Evolutionary conservation across 1,140 invertebrate species (phyloP).

Genomic region (Caenorhabditis brenneri): DNA sequence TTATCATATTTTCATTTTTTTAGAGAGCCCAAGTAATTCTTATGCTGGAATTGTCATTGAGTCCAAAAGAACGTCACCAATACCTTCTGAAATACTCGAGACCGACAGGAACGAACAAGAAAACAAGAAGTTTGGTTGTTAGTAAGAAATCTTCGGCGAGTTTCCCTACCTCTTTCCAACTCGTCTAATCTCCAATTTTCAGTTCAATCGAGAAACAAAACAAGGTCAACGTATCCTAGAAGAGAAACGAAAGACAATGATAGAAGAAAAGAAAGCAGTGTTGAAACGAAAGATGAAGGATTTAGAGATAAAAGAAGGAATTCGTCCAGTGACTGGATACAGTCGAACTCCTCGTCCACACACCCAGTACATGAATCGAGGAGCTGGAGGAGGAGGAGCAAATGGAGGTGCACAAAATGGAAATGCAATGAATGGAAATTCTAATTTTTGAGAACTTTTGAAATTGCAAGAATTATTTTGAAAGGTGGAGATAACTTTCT

Average conservation of each 20-base stretch:
- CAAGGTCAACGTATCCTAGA: neutral
- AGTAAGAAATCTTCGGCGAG: constrained; percentile 76
- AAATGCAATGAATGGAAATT: neutral
- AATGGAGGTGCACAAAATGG: neutral
- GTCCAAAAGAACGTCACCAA: constrained; percentile 82
- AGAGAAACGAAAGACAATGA: neutral
- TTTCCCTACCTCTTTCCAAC: neutral
- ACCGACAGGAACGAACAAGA: constrained; percentile 85
- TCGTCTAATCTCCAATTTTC: neutral
- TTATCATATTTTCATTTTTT: constrained; percentile 67
- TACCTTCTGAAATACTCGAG: constrained; percentile 90
- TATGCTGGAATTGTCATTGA: constrained; percentile 91
- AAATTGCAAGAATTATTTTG: too few species aligned
- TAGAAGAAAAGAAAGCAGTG: constrained; percentile 24
- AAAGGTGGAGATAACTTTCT: too few species aligned
- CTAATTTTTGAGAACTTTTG: neutral
- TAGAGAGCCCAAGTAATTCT: constrained; percentile 96
- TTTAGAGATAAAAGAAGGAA: constrained; percentile 29
- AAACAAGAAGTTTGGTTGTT: constrained; percentile 81
- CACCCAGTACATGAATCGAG: constrained; percentile 28
- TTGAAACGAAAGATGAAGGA: constrained; percentile 33
- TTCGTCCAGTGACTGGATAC: constrained; percentile 31
- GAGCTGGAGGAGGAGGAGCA: neutral
- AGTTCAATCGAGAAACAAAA: constrained; percentile 14
- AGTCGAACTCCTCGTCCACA: constrained; percentile 30